Evolutionary conservation across 2,113 vertebrate genomes (phyloP).

Genomic region (Aspidoscelis tigris): DNA sequence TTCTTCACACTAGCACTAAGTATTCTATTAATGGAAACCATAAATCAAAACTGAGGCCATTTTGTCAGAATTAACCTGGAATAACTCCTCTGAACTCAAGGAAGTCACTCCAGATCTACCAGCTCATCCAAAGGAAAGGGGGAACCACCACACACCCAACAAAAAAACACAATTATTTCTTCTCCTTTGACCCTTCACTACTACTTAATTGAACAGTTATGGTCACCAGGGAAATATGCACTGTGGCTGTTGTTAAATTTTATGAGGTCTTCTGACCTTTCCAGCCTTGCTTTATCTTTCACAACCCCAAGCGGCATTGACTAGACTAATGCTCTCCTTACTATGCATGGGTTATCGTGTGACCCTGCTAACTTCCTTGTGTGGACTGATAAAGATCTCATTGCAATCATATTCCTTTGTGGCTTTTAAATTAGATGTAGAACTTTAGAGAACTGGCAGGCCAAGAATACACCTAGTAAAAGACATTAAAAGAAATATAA

Average conservation of each 20-base stretch:
- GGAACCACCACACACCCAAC: no score
- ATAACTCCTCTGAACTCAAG: not conserved
- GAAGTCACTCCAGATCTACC: slow-evolving; percentile 34
- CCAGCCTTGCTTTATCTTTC: slow-evolving; percentile 6
- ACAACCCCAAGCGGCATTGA: not conserved
- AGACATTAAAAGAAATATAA: no score
- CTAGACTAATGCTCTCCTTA: not conserved
- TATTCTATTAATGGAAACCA: slow-evolving; percentile 13
- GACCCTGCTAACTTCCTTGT: slow-evolving; percentile 10
- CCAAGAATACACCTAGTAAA: no score
- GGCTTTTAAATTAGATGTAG: not conserved
- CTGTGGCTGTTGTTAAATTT: not conserved
- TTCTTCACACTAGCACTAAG: slow-evolving; percentile 9
- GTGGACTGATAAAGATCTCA: slow-evolving; percentile 28
- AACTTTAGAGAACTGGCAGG: no score
- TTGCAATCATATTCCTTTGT: not conserved
- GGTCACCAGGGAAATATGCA: slow-evolving; percentile 19
- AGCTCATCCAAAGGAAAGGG: not conserved
- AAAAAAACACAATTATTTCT: slow-evolving; percentile 15
- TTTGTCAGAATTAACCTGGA: slow-evolving; percentile 29
- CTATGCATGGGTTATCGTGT: slow-evolving; percentile 5
- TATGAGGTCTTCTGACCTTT: not conserved
- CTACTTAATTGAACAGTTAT: slow-evolving; percentile 24
- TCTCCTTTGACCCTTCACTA: not conserved
- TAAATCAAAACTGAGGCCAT: slow-evolving; percentile 4